A percentile compares a stretch with the other conserved stretches of the same genome.
Evolutionary conservation across 37 sponge, comb jelly and placozoan species (phyloP).

Genomic region (Lycopodina hypogea): DNA sequence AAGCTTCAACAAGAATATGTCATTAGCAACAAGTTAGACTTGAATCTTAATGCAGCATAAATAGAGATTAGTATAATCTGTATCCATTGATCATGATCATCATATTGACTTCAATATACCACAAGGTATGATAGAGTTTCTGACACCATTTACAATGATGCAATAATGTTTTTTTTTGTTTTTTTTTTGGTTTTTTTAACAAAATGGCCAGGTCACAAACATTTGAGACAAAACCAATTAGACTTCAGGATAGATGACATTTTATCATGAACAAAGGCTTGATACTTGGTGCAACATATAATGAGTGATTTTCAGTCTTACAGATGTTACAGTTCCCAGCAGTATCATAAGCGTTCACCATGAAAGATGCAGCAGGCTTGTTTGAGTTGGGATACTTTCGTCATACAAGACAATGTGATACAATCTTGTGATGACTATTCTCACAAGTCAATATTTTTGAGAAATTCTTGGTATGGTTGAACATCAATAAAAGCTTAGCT

Average conservation of each 20-base stretch:
- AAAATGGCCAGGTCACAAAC: too few species aligned
- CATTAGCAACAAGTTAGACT: not conserved
- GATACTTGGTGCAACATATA: constrained; percentile 44
- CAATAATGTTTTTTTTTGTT: constrained; percentile 23
- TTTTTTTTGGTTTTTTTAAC: too few species aligned
- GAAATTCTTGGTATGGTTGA: too few species aligned
- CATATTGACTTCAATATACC: too few species aligned
- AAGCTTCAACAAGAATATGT: not conserved
- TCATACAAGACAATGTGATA: not conserved
- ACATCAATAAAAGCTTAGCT: too few species aligned
- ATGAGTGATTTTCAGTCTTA: constrained; percentile 36
- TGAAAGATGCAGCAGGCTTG: constrained; percentile 2
- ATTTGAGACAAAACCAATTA: constrained; percentile 28
- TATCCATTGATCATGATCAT: too few species aligned
- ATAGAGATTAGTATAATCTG: too few species aligned
- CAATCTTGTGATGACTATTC: too few species aligned
- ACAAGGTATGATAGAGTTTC: constrained; percentile 47
- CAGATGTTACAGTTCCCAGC: constrained; percentile 20
- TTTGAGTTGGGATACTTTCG: not conserved
- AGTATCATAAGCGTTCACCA: not conserved
- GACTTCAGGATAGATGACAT: constrained; percentile 33
- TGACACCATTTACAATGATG: constrained; percentile 52
- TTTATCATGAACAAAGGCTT: constrained; percentile 12
- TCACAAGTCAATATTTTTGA: too few species aligned
- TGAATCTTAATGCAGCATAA: too few species aligned